These are phyloP conservation scores for Melanargia galathea DNA, from an alignment of 2,888 invertebrate genomes.

Conservation along the genomic window DNA sequence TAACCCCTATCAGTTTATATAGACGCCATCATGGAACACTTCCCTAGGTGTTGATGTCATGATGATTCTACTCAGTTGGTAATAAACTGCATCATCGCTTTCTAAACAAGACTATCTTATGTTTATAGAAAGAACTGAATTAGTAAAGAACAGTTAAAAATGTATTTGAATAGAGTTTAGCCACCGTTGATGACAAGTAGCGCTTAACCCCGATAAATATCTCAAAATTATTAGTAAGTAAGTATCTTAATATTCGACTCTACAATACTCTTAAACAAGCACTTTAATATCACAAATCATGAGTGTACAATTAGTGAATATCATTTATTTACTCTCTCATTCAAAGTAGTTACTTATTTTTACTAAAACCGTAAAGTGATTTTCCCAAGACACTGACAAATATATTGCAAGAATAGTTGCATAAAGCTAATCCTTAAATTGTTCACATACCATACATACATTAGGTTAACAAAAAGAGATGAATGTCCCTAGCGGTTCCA, in stretches of 20 bases:
- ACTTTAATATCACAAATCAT: not conserved
- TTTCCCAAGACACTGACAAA: no score
- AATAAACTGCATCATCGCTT: not conserved
- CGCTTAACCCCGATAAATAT: slow-evolving; percentile 9
- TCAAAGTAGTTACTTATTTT: not conserved
- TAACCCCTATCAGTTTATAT: no score
- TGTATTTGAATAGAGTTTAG: slow-evolving; percentile 13
- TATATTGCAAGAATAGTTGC: no score
- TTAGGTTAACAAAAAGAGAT: no score
- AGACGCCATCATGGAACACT: no score
- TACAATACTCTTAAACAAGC: not conserved
- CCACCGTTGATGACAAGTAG: not conserved
- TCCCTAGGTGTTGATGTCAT: not conserved
- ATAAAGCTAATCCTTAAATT: no score
- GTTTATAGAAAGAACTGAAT: not conserved
- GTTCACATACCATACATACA: no score
- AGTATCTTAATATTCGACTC: slow-evolving; percentile 6
- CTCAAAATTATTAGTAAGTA: not conserved
- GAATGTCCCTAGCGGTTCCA: no score
- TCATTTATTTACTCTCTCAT: not conserved
- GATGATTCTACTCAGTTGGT: not conserved
- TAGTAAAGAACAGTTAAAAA: slow-evolving; percentile 15
- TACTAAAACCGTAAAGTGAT: not conserved
- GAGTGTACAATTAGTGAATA: not conserved
- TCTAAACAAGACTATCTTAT: not conserved